Conservation (phyloP, 1,140 invertebrate species). For the Sinonovacula constricta region DNA sequence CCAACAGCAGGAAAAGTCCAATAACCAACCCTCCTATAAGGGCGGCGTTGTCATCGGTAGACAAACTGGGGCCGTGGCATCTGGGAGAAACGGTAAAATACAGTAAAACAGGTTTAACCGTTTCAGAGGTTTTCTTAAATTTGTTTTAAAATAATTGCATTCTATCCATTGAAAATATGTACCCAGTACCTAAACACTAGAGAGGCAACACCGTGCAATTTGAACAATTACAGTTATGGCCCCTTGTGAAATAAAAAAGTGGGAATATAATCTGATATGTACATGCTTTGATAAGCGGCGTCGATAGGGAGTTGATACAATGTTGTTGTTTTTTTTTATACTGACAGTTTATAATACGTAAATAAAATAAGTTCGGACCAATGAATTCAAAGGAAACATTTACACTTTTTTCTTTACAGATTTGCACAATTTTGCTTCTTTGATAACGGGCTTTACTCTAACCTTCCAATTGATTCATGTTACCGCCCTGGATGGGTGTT, state of each 20-base stretch:
- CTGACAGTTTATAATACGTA: too few species aligned
- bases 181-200: background rate
- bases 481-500: too few species aligned
- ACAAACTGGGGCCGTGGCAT: background rate
- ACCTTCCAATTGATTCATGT: too few species aligned
- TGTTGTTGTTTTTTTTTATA: too few species aligned
- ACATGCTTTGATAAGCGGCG: too few species aligned
- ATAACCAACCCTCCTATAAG: constrained; percentile 25
- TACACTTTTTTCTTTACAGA: too few species aligned
- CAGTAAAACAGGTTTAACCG: background rate
- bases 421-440: too few species aligned
- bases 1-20: background rate
- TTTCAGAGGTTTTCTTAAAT: background rate
- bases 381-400: too few species aligned
- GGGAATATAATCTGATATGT: background rate
- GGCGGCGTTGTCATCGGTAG: constrained; percentile 11
- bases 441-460: too few species aligned
- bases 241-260: background rate
- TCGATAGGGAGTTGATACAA: too few species aligned
- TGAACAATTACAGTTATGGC: too few species aligned
- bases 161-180: background rate
- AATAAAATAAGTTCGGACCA: too few species aligned
- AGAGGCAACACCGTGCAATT: background rate
- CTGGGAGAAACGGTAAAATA: constrained; percentile 1
- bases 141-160: background rate